These are phyloP conservation scores for Podocnemis expansa DNA, from an alignment of 2,113 vertebrate species.

Conservation along the genomic window DNA sequence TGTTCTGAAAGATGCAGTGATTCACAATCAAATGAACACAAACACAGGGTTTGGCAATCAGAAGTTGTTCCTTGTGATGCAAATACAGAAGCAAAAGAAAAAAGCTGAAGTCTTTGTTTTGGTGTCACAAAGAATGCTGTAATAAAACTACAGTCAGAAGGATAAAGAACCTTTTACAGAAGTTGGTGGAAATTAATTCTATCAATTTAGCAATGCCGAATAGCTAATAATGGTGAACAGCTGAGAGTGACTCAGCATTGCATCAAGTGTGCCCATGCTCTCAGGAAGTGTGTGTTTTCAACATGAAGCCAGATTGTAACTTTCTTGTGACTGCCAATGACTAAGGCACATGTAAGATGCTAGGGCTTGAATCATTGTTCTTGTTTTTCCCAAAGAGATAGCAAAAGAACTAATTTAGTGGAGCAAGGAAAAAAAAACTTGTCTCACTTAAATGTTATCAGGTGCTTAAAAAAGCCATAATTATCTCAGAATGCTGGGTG, in stretches of 20 bases:
- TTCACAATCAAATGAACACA: conserved; percentile 34
- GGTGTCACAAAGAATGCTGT: not conserved
- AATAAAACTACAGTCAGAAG: conserved; percentile 50
- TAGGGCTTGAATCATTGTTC: conserved; percentile 67
- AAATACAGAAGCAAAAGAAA: conserved; percentile 23
- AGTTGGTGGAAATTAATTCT: conserved; percentile 72
- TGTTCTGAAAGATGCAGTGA: conserved; percentile 38
- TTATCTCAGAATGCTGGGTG: not conserved
- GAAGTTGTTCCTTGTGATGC: not conserved
- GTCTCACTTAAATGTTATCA: not conserved
- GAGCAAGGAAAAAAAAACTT: not conserved
- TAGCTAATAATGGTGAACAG: conserved; percentile 71
- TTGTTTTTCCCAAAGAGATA: conserved; percentile 55
- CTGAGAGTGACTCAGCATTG: conserved; percentile 75
- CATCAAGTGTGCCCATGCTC: conserved; percentile 59
- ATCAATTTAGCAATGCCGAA: conserved; percentile 67
- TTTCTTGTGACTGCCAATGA: conserved; percentile 70
- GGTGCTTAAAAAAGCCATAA: conserved; percentile 26
- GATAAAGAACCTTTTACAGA: conserved; percentile 56
- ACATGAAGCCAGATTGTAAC: conserved; percentile 65
- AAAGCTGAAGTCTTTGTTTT: conserved; percentile 50
- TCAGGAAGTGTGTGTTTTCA: conserved; percentile 68
- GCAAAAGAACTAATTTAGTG: conserved; percentile 6
- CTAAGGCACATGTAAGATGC: conserved; percentile 64
- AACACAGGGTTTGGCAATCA: not conserved